Evolutionary conservation across 1,140 invertebrate genomes (phyloP).

Genomic region (Leptopilina clavipes): DNA sequence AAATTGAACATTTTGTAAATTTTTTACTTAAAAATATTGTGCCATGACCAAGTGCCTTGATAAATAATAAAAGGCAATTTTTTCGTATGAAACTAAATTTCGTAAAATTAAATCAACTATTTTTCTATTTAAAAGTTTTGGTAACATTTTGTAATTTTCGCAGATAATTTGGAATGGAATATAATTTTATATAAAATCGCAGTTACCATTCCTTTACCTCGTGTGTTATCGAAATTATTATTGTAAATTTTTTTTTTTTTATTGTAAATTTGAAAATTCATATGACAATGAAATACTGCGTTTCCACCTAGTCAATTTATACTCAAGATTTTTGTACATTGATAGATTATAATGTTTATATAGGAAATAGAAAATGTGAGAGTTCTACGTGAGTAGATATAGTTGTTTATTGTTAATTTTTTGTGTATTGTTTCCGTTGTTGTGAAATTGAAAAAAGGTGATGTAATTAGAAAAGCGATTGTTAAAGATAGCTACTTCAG

Average conservation of each 20-base stretch:
- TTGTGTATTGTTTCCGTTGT: constrained; percentile 21
- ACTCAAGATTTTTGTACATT: constrained; percentile 35
- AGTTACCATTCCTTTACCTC: constrained; percentile 9
- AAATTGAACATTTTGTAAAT: neutral
- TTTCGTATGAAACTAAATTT: neutral
- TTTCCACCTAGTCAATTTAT: constrained; percentile 70
- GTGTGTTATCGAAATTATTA: neutral
- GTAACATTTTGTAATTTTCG: neutral
- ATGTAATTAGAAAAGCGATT: constrained; percentile 18
- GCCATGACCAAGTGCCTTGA: constrained; percentile 60
- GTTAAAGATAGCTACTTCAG: constrained; percentile 1
- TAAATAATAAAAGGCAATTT: constrained; percentile 30
- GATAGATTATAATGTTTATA: constrained; percentile 34
- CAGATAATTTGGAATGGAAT: neutral
- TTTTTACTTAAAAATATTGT: constrained; percentile 50
- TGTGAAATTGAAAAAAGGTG: neutral
- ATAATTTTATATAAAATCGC: neutral
- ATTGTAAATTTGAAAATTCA: constrained; percentile 6
- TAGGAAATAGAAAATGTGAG: neutral
- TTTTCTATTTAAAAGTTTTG: neutral
- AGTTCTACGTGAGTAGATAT: constrained; percentile 37
- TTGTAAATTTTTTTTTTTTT: neutral
- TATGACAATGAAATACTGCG: constrained; percentile 55
- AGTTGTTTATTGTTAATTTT: constrained; percentile 35
- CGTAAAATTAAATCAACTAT: neutral